Evolutionary conservation across 2,797 vertebrate genomes (phyloP), one percentile per base, ranked within the genome.

Genomic region (Buceros bicornis): DNA sequence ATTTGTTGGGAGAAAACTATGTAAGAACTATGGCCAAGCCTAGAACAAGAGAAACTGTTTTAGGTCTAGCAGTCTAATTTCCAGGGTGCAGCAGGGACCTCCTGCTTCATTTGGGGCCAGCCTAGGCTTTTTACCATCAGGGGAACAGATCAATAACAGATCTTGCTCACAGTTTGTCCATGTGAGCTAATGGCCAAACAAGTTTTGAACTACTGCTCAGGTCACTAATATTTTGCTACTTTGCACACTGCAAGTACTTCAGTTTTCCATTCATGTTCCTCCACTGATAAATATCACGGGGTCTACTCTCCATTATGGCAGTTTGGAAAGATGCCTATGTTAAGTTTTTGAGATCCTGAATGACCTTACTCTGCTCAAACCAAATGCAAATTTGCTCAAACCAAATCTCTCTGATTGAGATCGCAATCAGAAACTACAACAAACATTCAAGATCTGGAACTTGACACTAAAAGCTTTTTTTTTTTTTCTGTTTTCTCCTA

Each of bases 271-370:
- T 51, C 20, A 13, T 9, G 3, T 71, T 0, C 1, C 10, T 72
- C 24, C 15, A n/a, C 6, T 47, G 29, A 47, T 26, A 92, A 64
- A 82, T 77, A 51, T 26, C 1, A 3, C 35, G 8, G 62, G 7
- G 2, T 35, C 3, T 29, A 13, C 11, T 40, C 8, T 67, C 18
- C 40, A 18, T 35, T 70, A 31, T 1, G 0, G 7, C 12, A 50
- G 29, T 31, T 17, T 76, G 40, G 29, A 74, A 84, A 72, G 66
- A 60, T 18, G 10, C 10, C 29, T 67, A 3, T 48, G 4, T 45
- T 62, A 69, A 45, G 16, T 53, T 50, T 66, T 37, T 33, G 37
- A 60, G 42, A 58, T 72, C 26, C 26, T 60, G 42, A 79, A 74
- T 18, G 28, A 72, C 20, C 19, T 67, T 74, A 47, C 29, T 14